These are phyloP conservation scores for Cyprinella venusta DNA, from an alignment of 2,797 vertebrate species.

Conservation along the genomic window DNA sequence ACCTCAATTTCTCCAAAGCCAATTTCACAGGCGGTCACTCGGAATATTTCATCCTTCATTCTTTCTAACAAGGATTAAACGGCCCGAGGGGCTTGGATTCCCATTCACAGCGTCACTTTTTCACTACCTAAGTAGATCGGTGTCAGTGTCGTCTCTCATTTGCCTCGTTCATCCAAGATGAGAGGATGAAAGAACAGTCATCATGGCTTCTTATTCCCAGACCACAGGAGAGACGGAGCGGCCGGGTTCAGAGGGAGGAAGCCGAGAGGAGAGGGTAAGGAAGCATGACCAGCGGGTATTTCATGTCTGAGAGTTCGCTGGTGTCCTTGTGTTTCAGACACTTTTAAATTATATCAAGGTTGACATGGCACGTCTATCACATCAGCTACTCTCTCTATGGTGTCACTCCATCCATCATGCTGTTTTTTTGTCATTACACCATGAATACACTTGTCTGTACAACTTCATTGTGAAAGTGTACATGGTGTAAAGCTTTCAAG, in stretches of 20 bases:
- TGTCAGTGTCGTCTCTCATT: not conserved
- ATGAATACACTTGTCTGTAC: not conserved
- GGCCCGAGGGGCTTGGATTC: not conserved
- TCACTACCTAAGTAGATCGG: not conserved
- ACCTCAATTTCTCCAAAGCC: not conserved
- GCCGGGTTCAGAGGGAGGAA: conserved; percentile 32
- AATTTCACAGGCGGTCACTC: conserved; percentile 20
- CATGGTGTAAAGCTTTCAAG: not conserved
- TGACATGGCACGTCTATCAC: not conserved
- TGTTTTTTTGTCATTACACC: not conserved
- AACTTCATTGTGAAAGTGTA: not conserved
- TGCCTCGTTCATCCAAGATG: conserved; percentile 36
- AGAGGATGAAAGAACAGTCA: conserved; percentile 48
- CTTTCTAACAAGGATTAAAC: conserved; percentile 12
- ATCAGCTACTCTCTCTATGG: not conserved
- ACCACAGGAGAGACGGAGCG: conserved; percentile 35
- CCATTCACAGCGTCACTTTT: not conserved
- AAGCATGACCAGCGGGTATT: not conserved
- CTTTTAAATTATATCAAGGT: not conserved
- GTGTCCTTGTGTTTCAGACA: conserved; percentile 7
- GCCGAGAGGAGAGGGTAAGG: conserved; percentile 50
- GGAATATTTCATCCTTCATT: conserved; percentile 13
- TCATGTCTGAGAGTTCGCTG: conserved; percentile 5
- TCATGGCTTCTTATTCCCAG: conserved; percentile 45
- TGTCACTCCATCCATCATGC: not conserved